Conservation (phyloP, 2,113 vertebrate genomes). For the Cinclus cinclus region DNA sequence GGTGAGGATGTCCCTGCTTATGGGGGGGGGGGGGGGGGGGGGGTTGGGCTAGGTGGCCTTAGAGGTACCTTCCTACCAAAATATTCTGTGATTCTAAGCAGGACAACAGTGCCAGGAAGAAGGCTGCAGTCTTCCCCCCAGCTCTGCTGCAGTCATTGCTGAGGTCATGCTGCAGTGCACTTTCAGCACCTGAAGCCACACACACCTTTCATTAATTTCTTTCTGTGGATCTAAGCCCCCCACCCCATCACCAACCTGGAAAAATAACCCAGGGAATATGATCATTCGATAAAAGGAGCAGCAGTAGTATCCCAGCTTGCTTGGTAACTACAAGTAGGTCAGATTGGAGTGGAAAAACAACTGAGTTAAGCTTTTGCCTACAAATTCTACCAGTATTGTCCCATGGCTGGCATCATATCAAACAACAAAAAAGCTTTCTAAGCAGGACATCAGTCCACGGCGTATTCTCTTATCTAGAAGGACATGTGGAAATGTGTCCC, state of each 20-base stretch:
- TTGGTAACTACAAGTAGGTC: background rate
- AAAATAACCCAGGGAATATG: background rate
- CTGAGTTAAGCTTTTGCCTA: background rate
- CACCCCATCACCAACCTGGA: background rate
- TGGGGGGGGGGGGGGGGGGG: accelerated
- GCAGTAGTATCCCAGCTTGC: background rate
- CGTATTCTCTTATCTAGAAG: background rate
- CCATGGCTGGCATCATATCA: background rate
- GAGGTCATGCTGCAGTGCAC: background rate
- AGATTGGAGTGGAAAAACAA: background rate
- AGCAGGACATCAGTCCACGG: background rate
- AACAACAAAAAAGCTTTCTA: background rate
- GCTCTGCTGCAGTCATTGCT: background rate
- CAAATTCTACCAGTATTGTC: background rate
- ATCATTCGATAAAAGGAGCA: background rate
- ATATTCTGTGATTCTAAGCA: background rate
- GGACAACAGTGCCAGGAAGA: background rate
- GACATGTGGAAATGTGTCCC: background rate
- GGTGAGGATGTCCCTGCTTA: background rate
- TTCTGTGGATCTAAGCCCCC: background rate
- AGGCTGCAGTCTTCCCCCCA: background rate
- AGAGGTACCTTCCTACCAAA: background rate
- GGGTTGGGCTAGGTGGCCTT: background rate
- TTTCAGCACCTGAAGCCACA: background rate
- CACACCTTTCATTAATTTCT: accelerated